Evolutionary conservation across 2,113 vertebrate genomes (phyloP), one percentile per base, ranked within the genome.

Genomic region (Lepisosteus oculatus): DNA sequence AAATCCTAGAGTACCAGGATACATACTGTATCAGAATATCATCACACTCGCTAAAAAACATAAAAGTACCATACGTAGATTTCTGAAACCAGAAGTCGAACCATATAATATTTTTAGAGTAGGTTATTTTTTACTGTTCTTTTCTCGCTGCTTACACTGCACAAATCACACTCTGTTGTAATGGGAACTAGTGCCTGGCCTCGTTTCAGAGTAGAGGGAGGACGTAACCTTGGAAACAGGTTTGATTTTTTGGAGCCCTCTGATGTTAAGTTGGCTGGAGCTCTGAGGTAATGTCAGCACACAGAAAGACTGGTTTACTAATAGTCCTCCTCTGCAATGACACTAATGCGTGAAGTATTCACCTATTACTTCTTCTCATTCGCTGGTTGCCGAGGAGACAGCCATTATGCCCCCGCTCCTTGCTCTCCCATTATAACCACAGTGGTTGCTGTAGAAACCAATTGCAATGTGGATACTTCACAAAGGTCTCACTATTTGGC

Each of bases 341-440:
- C 45, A 67, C n/a, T 51, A 41, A 3, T 56, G 55, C 17, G 51
- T 51, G 55, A 12, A 4, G 54, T 8, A 69, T 43, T 11, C 17
- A 45, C 47, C 47, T 44, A 17, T 64, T 54, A 64, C 47, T 69
- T 29, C 42, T 55, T 56, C 63, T 55, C 15, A 17, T 74, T 76
- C 6, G 65, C 55, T 14, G 4, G n/a, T 81, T 74, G 66, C 77
- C 70, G 71, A 68, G 71, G 77, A 59, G 82, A 85, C 81, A 54
- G 72, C 44, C 61, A 56, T 45, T 74, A 41, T 69, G 61, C 51
- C 55, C 47, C 68, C 47, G 8, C 43, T n/a, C 57, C 63, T 1
- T 43, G n/a, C 77, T 67, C 78, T 73, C 17, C 44, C 65, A 73
- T 17, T 54, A 51, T 63, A 69, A 69, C 67, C 57, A 54, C 71